A percentile compares a stretch with the other conserved stretches of the same genome.
Evolutionary conservation across 2,888 invertebrate species (phyloP).

Genomic region (Chelonus formosanus): DNA sequence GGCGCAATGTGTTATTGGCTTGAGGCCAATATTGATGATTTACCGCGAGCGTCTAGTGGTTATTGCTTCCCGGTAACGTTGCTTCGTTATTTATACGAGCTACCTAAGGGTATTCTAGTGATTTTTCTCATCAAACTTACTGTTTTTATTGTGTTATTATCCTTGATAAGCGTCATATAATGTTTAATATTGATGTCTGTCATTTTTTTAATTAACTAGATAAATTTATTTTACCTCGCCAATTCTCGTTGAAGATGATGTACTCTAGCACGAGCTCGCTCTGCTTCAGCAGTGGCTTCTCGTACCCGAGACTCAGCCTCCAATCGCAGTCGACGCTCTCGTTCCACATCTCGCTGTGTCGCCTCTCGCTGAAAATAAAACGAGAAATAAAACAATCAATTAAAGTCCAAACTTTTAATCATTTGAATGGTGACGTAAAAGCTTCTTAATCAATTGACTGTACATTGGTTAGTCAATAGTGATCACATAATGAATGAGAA

Average conservation of each 20-base stretch:
- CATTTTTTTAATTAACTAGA: neutral
- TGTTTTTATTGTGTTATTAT: constrained; percentile 11
- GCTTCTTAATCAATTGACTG: constrained; percentile 1
- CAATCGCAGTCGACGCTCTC: constrained; percentile 64
- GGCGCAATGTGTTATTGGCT: constrained; percentile 47
- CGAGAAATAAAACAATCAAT: constrained; percentile 9
- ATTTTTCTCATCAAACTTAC: constrained; percentile 10
- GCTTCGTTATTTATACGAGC: constrained; percentile 52
- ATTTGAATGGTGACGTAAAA: neutral
- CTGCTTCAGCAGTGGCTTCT: constrained; percentile 63
- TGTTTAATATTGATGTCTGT: constrained; percentile 5
- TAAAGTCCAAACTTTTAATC: no score
- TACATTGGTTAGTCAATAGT: neutral
- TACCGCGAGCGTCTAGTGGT: constrained; percentile 51
- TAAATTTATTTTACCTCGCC: constrained; percentile 57
- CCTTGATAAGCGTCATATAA: neutral
- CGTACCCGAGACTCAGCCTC: constrained; percentile 64
- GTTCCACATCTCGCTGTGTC: constrained; percentile 65
- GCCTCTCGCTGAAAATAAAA: constrained; percentile 70
- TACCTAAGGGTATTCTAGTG: constrained; percentile 1
- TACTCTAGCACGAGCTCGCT: constrained; percentile 62
- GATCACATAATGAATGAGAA: constrained; percentile 4
- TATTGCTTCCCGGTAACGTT: constrained; percentile 50
- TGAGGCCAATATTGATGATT: constrained; percentile 57
- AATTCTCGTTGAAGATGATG: constrained; percentile 64